A percentile compares a stretch with the other conserved stretches of the same genome.
These are phyloP conservation scores for Vireo griseus DNA, from an alignment of 2,797 vertebrate genomes.

Conservation along the genomic window DNA sequence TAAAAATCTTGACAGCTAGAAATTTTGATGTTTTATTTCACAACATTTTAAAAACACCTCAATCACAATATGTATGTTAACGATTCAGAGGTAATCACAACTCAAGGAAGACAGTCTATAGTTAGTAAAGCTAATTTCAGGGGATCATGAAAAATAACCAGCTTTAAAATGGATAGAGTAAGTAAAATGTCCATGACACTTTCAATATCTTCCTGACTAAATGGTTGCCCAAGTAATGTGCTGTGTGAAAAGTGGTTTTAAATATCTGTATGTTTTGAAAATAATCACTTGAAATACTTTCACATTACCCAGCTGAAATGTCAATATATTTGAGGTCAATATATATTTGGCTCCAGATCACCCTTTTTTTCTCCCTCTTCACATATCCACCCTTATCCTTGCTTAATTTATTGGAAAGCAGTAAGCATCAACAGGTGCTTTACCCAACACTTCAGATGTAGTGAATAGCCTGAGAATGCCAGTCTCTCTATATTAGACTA, in stretches of 20 bases:
- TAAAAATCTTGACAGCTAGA: not conserved
- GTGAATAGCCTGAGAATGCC: not conserved
- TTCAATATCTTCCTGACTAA: not conserved
- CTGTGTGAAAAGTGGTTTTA: not conserved
- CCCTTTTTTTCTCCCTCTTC: not conserved
- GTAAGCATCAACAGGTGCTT: not conserved
- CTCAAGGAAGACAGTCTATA: not conserved
- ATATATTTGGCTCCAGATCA: not conserved
- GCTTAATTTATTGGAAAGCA: not conserved
- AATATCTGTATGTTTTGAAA: not conserved
- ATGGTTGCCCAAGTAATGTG: not conserved
- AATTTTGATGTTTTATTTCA: not conserved
- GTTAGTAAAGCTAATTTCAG: not conserved
- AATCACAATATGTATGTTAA: not conserved
- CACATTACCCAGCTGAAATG: not conserved
- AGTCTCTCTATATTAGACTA: not conserved
- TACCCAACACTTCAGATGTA: not conserved
- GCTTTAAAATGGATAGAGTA: not conserved
- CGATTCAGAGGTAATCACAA: not conserved
- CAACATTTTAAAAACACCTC: not conserved
- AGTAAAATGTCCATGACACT: not conserved
- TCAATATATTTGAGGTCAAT: not conserved
- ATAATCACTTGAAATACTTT: not conserved
- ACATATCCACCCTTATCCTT: not conserved
- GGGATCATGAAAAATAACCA: not conserved